phyloP scores from a whole-genome alignment of 2,888 invertebrate species.

The Leptinotarsa haldemani region DNA sequence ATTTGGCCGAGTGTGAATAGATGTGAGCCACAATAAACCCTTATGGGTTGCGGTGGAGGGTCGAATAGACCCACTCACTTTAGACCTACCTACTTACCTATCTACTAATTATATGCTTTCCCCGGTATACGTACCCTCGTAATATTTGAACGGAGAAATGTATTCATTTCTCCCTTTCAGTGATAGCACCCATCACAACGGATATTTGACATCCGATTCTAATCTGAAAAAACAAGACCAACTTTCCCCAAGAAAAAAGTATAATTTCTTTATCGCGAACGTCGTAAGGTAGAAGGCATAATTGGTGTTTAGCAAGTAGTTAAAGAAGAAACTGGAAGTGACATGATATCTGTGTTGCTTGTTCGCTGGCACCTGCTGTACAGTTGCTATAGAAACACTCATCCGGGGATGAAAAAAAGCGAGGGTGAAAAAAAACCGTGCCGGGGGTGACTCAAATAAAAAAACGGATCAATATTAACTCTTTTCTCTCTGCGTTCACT shows the following conservation, averaged over 20 bases:
- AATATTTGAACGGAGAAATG: not conserved
- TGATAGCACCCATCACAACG: not conserved
- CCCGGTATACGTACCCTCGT: not conserved
- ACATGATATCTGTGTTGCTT: constrained; percentile 66
- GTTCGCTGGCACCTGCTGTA: constrained; percentile 68
- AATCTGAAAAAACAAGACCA: constrained; percentile 9
- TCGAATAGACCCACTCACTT: too few species aligned
- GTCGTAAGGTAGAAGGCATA: constrained; percentile 38
- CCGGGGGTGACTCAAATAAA: constrained; percentile 74
- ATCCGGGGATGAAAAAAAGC: constrained; percentile 68
- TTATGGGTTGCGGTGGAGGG: too few species aligned
- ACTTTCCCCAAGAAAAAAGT: constrained; percentile 8
- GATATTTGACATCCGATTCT: constrained; percentile 5
- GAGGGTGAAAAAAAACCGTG: constrained; percentile 71
- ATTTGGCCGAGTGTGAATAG: too few species aligned
- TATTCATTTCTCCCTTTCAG: not conserved
- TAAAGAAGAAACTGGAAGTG: constrained; percentile 63
- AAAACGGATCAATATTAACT: constrained; percentile 78
- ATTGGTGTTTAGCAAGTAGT: constrained; percentile 58
- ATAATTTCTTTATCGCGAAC: constrained; percentile 20
- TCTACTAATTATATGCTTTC: not conserved
- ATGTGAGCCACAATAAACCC: too few species aligned
- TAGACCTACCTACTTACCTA: too few species aligned
- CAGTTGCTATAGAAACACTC: constrained; percentile 76
- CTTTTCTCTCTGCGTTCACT: constrained; percentile 66